Evolutionary conservation across 2,888 invertebrate genomes (phyloP).

Genomic region (Patella ulyssiponensis): DNA sequence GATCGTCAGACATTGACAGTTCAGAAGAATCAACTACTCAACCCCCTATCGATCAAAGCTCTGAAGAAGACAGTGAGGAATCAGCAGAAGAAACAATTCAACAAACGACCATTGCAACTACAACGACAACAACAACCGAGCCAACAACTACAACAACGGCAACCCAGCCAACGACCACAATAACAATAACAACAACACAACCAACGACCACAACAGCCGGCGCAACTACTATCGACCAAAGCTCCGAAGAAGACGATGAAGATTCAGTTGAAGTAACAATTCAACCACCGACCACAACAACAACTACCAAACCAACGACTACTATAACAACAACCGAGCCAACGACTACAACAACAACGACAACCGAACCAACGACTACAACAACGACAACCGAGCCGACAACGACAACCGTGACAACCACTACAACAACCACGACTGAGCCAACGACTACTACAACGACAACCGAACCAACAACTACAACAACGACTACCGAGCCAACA

Average conservation of each 20-base stretch:
- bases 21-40: too few species aligned
- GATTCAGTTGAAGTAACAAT: neutral
- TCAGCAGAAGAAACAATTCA: neutral
- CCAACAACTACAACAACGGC: neutral
- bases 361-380: neutral
- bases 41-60: too few species aligned
- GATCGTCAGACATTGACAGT: too few species aligned
- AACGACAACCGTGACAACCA: neutral
- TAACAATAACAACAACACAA: neutral
- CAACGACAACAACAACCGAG: neutral
- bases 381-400: neutral
- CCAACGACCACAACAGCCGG: neutral
- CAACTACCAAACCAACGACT: neutral
- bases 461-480: neutral
- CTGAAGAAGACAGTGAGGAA: too few species aligned
- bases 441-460: neutral
- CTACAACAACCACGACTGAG: neutral
- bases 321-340: neutral
- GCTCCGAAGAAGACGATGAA: neutral
- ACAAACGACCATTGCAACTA: neutral
- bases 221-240: neutral
- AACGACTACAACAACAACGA: neutral
- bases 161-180: neutral
- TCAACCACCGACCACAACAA: too few species aligned
- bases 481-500: neutral